Evolutionary conservation across 2,797 vertebrate genomes (phyloP).

Genomic region (Nothura maculosa): DNA sequence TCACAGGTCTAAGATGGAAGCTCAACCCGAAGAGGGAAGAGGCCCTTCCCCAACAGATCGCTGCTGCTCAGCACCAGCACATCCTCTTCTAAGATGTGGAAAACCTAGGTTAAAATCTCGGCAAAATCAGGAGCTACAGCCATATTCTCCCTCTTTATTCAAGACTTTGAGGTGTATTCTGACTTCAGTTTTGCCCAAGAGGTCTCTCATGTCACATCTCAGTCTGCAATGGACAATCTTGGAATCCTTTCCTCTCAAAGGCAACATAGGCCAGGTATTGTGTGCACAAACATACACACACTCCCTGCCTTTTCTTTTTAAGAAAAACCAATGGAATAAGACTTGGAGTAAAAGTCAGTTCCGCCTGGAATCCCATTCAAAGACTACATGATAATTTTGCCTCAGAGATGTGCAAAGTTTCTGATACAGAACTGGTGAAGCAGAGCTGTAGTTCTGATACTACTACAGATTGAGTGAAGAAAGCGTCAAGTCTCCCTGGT

Average conservation of each 20-base stretch:
- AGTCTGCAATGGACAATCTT: too few species aligned
- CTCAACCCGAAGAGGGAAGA: not conserved
- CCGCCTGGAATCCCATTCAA: not conserved
- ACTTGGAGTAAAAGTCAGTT: not conserved
- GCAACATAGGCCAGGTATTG: not conserved
- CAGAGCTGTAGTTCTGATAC: not conserved
- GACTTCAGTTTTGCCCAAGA: not conserved
- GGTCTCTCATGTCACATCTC: not conserved
- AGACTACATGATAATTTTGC: not conserved
- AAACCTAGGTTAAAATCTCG: not conserved
- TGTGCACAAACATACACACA: not conserved
- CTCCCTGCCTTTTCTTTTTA: not conserved
- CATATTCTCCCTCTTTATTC: not conserved
- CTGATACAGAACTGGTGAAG: not conserved
- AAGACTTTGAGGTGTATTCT: not conserved
- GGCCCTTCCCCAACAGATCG: rapidly evolving
- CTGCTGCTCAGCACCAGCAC: not conserved
- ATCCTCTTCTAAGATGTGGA: not conserved
- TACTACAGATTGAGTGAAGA: not conserved
- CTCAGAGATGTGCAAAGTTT: not conserved
- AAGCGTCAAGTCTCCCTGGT: not conserved
- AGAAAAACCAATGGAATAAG: not conserved
- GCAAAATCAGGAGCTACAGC: not conserved
- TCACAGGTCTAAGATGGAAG: not conserved
- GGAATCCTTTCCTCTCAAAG: not conserved